phyloP scores from a whole-genome alignment of 1,140 invertebrate genomes.

The Leptinotarsa texana region DNA sequence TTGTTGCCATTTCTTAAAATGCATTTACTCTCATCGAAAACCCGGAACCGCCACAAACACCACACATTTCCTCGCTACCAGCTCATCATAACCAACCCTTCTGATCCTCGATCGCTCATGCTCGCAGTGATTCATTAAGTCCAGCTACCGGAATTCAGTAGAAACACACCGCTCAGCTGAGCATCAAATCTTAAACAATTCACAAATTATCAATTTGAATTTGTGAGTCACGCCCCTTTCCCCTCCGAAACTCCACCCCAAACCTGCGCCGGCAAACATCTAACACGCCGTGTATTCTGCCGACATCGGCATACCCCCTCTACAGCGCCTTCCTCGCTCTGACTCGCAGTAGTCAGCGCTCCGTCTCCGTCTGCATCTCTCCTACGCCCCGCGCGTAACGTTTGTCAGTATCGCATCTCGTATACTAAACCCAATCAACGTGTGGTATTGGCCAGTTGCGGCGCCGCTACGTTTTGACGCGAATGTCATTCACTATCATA shows the following conservation, averaged over 20 bases:
- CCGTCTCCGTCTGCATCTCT: conserved; percentile 41
- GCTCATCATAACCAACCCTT: conserved; percentile 4
- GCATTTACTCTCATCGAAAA: too few relatives aligned
- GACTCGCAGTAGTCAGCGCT: conserved; percentile 16
- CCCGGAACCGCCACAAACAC: neutral
- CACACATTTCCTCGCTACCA: neutral
- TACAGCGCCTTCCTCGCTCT: conserved; percentile 39
- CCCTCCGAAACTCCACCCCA: conserved; percentile 48
- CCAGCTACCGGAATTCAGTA: conserved; percentile 47
- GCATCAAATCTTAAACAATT: conserved; percentile 56
- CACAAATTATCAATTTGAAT: conserved; percentile 56
- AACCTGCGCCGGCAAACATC: conserved; percentile 46
- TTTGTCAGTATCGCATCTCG: conserved; percentile 45
- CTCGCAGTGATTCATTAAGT: conserved; percentile 45
- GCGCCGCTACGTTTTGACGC: conserved; percentile 53
- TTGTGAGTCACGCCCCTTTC: conserved; percentile 43
- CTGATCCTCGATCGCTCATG: conserved; percentile 22
- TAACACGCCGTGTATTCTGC: conserved; percentile 43
- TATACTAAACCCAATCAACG: conserved; percentile 63
- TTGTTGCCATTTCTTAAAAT: too few relatives aligned
- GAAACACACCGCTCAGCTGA: conserved; percentile 49
- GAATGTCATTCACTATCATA: conserved; percentile 54
- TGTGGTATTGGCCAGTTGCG: conserved; percentile 62
- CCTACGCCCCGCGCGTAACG: conserved; percentile 30
- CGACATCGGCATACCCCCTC: conserved; percentile 47